Percentiles rank a stretch among this genome's conserved stretches.
Conservation (phyloP, 2,113 vertebrate species). For the Meleagris gallopavo region DNA sequence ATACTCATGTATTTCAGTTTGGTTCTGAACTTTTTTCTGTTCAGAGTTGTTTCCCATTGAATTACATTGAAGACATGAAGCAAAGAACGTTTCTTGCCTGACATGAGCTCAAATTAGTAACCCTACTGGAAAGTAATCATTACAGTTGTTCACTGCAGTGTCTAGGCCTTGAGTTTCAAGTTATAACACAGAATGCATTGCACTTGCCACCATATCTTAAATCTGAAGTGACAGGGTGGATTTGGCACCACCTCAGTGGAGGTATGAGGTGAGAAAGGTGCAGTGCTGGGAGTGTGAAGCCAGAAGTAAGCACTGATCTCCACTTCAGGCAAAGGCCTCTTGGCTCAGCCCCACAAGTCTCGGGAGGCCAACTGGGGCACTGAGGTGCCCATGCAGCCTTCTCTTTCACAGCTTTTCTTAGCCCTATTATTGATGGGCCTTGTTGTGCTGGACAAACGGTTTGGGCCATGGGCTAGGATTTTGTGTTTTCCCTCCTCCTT, state of each 20-base stretch:
- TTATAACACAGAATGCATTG: not conserved
- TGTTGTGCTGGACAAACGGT: accelerated
- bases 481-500: not conserved
- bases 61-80: not conserved
- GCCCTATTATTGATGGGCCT: not conserved
- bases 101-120: not conserved
- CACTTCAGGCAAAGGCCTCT: not conserved
- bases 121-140: not conserved
- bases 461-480: not conserved
- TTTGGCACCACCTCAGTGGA: not conserved
- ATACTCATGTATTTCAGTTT: not conserved
- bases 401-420: not conserved
- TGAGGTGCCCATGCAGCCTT: accelerated
- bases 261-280: not conserved
- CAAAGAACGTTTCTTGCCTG: not conserved
- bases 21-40: not conserved
- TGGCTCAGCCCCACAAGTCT: not conserved
- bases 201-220: not conserved
- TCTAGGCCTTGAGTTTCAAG: not conserved
- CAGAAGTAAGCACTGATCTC: not conserved
- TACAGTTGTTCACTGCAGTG: not conserved
- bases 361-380: accelerated
- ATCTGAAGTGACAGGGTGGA: not conserved
- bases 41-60: not conserved
- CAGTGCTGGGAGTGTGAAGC: not conserved